A percentile compares a stretch with the other conserved stretches of the same genome.
Evolutionary conservation across 1,140 invertebrate species (phyloP).

Genomic region (Chlorops oryzae): DNA sequence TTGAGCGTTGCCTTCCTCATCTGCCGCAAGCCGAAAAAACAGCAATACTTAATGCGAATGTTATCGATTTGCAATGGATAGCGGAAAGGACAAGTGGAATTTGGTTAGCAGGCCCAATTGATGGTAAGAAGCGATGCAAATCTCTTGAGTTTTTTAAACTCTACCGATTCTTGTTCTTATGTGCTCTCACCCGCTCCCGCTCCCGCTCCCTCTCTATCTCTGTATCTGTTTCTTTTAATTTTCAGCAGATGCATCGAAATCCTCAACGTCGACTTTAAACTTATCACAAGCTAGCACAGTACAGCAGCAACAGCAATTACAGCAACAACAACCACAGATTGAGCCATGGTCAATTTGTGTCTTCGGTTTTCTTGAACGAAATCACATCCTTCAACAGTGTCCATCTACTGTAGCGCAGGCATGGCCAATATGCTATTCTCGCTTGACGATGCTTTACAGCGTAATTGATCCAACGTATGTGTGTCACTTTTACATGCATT

Average conservation of each 20-base stretch:
- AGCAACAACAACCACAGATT: too few species aligned
- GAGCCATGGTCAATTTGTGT: conserved; percentile 88
- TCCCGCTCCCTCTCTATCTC: too few species aligned
- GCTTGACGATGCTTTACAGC: conserved; percentile 83
- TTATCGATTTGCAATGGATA: conserved; percentile 90
- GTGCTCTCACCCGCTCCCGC: too few species aligned
- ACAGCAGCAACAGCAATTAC: conserved; percentile 31
- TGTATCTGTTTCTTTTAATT: neutral
- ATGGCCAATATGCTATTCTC: conserved; percentile 91
- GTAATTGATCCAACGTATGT: conserved; percentile 93
- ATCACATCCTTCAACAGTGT: conserved; percentile 71
- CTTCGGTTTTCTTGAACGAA: conserved; percentile 75
- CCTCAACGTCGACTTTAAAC: conserved; percentile 42
- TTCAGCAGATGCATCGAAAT: conserved; percentile 42
- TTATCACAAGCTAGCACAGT: conserved; percentile 33
- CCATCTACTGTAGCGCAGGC: conserved; percentile 79
- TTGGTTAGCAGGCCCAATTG: conserved; percentile 67
- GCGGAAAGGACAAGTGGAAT: conserved; percentile 83
- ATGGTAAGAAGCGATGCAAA: conserved; percentile 37
- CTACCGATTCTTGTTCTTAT: too few species aligned
- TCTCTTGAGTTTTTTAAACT: neutral
- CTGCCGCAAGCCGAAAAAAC: conserved; percentile 84
- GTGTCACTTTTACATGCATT: neutral
- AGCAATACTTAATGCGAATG: conserved; percentile 62
- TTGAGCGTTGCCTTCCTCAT: conserved; percentile 66